Conservation (phyloP, 2,113 vertebrate genomes). For the Onychostruthus taczanowskii region DNA sequence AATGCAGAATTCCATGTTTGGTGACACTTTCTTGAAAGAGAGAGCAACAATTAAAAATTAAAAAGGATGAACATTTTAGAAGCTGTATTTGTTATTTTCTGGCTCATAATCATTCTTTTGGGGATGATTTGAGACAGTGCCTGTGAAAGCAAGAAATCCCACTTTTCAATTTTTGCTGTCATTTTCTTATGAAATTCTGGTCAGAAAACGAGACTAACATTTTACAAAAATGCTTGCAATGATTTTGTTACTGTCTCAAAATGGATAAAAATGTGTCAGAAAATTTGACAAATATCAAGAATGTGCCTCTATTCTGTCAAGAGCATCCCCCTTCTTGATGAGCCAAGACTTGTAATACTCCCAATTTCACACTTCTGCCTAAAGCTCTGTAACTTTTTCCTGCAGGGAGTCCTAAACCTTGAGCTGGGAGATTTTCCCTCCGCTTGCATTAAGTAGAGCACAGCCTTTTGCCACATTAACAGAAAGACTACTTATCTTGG, state of each 20-base stretch:
- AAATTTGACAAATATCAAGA: slow-evolving; percentile 54
- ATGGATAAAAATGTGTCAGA: slow-evolving; percentile 54
- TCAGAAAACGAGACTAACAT: slow-evolving; percentile 36
- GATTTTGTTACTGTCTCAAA: slow-evolving; percentile 43
- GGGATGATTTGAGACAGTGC: background rate
- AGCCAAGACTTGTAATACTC: slow-evolving; percentile 52
- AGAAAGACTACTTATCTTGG: slow-evolving; percentile 49
- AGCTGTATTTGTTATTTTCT: background rate
- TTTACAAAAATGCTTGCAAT: slow-evolving; percentile 35
- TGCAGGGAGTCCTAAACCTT: background rate
- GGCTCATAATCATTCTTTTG: background rate
- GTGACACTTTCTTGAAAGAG: background rate
- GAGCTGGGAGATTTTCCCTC: background rate
- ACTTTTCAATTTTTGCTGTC: background rate
- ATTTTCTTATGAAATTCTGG: slow-evolving; percentile 19
- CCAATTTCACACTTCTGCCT: slow-evolving; percentile 32
- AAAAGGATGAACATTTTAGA: background rate
- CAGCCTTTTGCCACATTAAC: slow-evolving; percentile 27
- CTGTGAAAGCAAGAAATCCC: background rate
- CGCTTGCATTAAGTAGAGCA: background rate
- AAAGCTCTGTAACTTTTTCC: slow-evolving; percentile 13
- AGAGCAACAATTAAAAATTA: background rate
- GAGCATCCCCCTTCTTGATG: slow-evolving; percentile 45
- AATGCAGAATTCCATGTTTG: background rate
- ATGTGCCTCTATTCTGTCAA: slow-evolving; percentile 39